Evolutionary conservation across 2,113 vertebrate species (phyloP), one percentile per base, ranked within the genome.

Genomic region (Hemichromis elongatus): DNA sequence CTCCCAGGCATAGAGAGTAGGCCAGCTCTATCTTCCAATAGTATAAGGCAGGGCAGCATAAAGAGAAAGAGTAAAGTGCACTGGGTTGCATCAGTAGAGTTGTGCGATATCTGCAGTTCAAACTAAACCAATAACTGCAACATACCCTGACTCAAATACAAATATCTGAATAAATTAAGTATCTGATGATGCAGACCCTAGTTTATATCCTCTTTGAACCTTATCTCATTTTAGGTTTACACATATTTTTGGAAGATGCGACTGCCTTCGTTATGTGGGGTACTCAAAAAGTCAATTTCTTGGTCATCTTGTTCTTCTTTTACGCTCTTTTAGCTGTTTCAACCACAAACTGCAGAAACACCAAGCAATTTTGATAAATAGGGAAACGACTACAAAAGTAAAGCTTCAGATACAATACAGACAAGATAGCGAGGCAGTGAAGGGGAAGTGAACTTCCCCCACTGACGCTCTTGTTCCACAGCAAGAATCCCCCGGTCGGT

Each of bases 381-480:
- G 70, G 61, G 53, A 87, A 86, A 81, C 30, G n/a, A 24, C 26
- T 8, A 9, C 59, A 70, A 91, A 40, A 91, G 37, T 87, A 91
- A 89, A 83, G 75, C 84, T 88, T 83, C 47, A 70, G 61, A 92
- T 16, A 86, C 45, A 66, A 86, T 77, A 84, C n/a, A 82, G 35
- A 89, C 82, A 91, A 82, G 84, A 84, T 52, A 89, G 90, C 84
- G 82, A 92, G 90, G 94, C 88, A 91, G 92, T 91, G 78, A 87
- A 85, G 84, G 81, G 90, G 89, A 93, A 93, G 91, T 85, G 57
- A 94, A 95, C 93, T 96, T 96, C 96, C 94, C 95, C 95, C 90
- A 80, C 88, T 95, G 96, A 96, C 94, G 92, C 92, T 92, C 94
- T 95, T 90, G 92, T 97, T 97, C 95, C 93, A 86, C 85, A 92